Conservation (phyloP, 1,140 invertebrate genomes). For the Micrasema minimum region DNA sequence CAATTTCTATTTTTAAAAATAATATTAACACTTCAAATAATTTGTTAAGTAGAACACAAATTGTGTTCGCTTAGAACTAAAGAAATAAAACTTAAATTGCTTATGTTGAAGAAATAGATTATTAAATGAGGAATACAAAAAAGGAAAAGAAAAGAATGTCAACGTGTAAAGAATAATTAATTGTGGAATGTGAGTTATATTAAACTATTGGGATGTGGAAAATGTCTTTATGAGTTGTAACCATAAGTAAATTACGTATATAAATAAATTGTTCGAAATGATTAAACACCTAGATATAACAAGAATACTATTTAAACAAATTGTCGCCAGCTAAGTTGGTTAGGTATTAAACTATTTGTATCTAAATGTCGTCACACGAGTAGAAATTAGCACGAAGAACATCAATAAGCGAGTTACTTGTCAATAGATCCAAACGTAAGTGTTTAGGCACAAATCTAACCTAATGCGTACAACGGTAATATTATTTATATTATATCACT, state of each 20-base stretch:
- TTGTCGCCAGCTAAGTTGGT: too few relatives aligned
- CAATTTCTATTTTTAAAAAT: too few relatives aligned
- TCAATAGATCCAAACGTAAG: conserved; percentile 15
- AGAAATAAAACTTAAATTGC: background rate
- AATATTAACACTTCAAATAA: conserved; percentile 21
- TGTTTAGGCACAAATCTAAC: conserved; percentile 31
- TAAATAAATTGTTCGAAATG: conserved; percentile 32
- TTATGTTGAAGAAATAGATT: background rate
- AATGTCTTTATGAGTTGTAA: conserved; percentile 4
- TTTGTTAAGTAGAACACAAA: conserved; percentile 11
- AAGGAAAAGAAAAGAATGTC: too few relatives aligned
- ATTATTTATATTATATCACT: conserved; percentile 35
- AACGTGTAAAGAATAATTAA: background rate
- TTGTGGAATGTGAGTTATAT: conserved; percentile 1
- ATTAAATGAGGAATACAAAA: too few relatives aligned
- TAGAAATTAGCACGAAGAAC: conserved; percentile 10
- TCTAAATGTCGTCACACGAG: too few relatives aligned
- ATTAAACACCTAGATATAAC: background rate
- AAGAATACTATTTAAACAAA: too few relatives aligned
- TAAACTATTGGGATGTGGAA: background rate
- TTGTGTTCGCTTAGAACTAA: conserved; percentile 5
- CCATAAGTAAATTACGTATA: conserved; percentile 23
- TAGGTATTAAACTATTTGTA: too few relatives aligned
- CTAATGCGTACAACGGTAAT: conserved; percentile 40
- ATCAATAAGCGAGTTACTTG: too few relatives aligned